These are phyloP conservation scores for Penelope pileata DNA, from an alignment of 2,113 vertebrate genomes.

Conservation along the genomic window DNA sequence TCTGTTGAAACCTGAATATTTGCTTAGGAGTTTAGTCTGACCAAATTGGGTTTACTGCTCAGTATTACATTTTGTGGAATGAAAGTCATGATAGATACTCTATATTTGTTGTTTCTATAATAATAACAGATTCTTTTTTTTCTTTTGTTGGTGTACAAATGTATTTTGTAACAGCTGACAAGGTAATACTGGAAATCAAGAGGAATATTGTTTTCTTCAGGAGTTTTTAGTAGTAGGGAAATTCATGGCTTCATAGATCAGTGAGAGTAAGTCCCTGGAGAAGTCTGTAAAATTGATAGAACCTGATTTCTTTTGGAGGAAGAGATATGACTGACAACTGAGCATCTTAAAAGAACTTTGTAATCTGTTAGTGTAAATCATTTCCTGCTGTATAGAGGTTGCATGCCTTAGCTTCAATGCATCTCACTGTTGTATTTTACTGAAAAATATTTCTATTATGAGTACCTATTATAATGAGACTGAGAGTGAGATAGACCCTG, in stretches of 20 bases:
- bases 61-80: background rate
- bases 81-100: background rate
- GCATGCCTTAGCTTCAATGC: background rate
- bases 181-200: background rate
- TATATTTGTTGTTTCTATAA: background rate
- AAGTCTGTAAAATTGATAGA: background rate
- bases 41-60: background rate
- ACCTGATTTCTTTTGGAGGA: background rate
- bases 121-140: background rate
- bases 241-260: background rate
- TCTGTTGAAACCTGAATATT: background rate
- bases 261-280: background rate
- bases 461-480: background rate
- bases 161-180: background rate
- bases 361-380: background rate
- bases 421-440: background rate
- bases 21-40: background rate
- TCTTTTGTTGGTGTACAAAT: background rate
- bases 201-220: background rate
- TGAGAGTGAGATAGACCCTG: background rate
- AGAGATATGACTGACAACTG: background rate
- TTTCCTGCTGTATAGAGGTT: background rate
- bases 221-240: background rate
- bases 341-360: background rate
- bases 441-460: background rate